Conservation (phyloP, 2,888 invertebrate genomes). For the Sturmia bella region DNA sequence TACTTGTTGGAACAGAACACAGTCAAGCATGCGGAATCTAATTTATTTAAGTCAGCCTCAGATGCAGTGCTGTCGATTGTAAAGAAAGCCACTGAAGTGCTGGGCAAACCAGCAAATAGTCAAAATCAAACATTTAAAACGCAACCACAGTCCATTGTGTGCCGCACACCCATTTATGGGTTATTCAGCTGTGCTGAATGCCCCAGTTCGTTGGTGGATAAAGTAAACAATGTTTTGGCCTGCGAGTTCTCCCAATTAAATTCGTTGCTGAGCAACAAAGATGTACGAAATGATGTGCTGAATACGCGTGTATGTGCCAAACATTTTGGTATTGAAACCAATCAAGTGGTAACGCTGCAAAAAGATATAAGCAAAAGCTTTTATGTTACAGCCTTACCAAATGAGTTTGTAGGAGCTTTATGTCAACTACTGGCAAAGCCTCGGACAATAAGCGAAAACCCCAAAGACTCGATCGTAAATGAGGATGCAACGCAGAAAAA, state of each 20-base stretch:
- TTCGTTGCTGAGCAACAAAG: conserved; percentile 84
- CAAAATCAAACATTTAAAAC: conserved; percentile 83
- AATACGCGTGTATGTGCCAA: conserved; percentile 85
- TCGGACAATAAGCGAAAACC: conserved; percentile 34
- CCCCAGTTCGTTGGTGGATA: conserved; percentile 86
- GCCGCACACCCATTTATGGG: conserved; percentile 87
- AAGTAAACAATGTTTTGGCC: conserved; percentile 88
- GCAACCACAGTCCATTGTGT: conserved; percentile 77
- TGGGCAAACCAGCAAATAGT: conserved; percentile 86
- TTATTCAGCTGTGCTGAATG: conserved; percentile 89
- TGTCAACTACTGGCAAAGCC: conserved; percentile 85
- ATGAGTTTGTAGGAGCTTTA: conserved; percentile 88
- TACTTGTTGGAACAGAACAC: conserved; percentile 80
- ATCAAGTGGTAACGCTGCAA: conserved; percentile 45
- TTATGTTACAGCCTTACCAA: conserved; percentile 85
- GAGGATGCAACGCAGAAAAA: conserved; percentile 48
- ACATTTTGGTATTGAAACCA: conserved; percentile 84
- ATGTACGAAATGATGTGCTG: conserved; percentile 85
- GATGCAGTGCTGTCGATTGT: conserved; percentile 96
- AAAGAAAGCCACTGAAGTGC: conserved; percentile 93
- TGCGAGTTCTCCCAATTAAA: conserved; percentile 86
- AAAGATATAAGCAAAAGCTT: conserved; percentile 81
- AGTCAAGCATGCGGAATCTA: conserved; percentile 84
- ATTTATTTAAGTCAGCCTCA: conserved; percentile 92
- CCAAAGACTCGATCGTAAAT: conserved; percentile 25